These are phyloP conservation scores for Bilobella aurantiaca DNA, from an alignment of 1,140 invertebrate species.

Conservation along the genomic window DNA sequence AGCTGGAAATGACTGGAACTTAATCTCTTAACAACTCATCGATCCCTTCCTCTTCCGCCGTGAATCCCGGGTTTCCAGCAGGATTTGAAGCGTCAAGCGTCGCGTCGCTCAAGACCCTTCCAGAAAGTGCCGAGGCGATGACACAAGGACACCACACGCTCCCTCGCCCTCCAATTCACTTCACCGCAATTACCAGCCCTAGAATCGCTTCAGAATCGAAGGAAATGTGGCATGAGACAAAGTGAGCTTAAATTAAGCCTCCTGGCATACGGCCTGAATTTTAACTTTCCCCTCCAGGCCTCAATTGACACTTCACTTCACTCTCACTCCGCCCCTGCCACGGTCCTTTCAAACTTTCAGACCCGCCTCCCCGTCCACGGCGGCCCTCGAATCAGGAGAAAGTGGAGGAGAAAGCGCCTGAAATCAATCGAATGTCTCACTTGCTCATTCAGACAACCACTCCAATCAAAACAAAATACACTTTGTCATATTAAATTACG, in stretches of 20 bases:
- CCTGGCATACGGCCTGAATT: no score
- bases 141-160: constrained; percentile 5
- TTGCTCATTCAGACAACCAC: constrained; percentile 6
- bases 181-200: background rate
- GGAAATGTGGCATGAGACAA: no score
- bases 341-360: no score
- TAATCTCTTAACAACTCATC: background rate
- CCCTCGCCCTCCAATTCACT: background rate
- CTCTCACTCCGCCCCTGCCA: no score
- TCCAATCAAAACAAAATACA: constrained; percentile 9
- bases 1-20: background rate
- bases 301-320: no score
- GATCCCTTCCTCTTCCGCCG: constrained; percentile 12
- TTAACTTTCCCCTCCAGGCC: no score
- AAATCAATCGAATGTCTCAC: background rate
- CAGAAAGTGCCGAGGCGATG: background rate
- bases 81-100: no score
- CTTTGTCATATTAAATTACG: constrained; percentile 7
- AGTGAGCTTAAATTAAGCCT: no score
- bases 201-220: background rate
- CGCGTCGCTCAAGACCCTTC: no score
- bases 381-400: background rate
- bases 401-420: background rate
- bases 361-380: no score
- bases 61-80: no score